These are phyloP conservation scores for Acleris holmiana DNA, from an alignment of 2,888 invertebrate genomes.

Conservation along the genomic window DNA sequence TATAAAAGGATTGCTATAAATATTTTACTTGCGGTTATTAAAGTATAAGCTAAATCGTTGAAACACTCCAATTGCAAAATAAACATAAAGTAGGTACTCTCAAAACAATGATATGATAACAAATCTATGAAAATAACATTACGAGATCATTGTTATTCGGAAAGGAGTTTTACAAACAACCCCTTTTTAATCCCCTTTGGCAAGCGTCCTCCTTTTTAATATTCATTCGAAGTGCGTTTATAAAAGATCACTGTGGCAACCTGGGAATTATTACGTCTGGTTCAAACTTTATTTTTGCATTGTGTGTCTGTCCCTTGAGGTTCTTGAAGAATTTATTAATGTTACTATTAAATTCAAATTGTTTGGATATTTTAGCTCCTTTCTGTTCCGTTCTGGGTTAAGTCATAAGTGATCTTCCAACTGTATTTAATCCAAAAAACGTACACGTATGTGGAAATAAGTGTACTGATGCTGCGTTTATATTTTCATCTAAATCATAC, in stretches of 20 bases:
- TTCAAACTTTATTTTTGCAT: neutral
- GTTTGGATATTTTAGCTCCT: too few species aligned
- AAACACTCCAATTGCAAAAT: neutral
- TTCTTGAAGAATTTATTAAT: neutral
- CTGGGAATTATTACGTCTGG: conserved; percentile 2
- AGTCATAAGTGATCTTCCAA: too few species aligned
- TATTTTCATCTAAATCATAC: too few species aligned
- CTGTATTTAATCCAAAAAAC: too few species aligned
- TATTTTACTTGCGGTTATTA: neutral
- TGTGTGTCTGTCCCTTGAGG: neutral
- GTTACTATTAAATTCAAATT: neutral
- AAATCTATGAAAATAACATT: conserved; percentile 6
- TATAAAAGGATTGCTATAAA: too few species aligned
- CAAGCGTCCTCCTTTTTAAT: conserved; percentile 15
- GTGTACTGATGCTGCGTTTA: too few species aligned
- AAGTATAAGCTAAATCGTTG: neutral
- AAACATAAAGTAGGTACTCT: neutral
- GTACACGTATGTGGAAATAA: too few species aligned
- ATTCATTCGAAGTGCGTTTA: conserved; percentile 18
- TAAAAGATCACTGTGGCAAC: conserved; percentile 26
- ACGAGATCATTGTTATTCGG: conserved; percentile 1
- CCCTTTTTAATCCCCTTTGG: conserved; percentile 1
- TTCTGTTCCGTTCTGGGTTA: too few species aligned
- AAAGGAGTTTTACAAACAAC: conserved; percentile 1
- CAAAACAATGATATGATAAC: conserved; percentile 3